phyloP scores from a whole-genome alignment of 1,140 invertebrate species.

The Harlomillsia oculata region DNA sequence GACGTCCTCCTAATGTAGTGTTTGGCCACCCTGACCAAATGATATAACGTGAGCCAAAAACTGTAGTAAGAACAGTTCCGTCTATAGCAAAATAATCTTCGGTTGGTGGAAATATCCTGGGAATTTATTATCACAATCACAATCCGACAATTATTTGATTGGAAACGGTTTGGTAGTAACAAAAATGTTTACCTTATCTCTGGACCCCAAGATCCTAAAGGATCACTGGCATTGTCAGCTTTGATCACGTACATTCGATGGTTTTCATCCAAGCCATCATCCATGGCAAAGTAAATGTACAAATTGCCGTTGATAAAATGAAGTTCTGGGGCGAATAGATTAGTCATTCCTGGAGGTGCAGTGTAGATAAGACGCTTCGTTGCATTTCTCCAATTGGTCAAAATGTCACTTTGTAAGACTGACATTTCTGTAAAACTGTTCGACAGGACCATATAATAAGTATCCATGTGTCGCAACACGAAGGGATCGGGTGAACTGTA shows the following conservation, averaged over 20 bases:
- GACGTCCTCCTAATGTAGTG: neutral
- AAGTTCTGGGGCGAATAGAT: constrained; percentile 27
- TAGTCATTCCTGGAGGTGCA: neutral
- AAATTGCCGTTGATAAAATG: constrained; percentile 19
- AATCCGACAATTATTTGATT: neutral
- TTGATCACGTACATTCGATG: constrained; percentile 25
- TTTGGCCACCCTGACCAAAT: constrained; percentile 29
- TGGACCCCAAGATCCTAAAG: constrained; percentile 11
- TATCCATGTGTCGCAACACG: constrained; percentile 3
- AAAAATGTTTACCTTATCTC: constrained; percentile 7
- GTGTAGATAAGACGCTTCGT: constrained; percentile 14
- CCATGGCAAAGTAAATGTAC: constrained; percentile 31
- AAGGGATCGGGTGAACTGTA: constrained; percentile 18
- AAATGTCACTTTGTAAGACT: constrained; percentile 15
- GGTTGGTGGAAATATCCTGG: neutral
- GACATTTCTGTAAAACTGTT: constrained; percentile 6
- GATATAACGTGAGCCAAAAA: constrained; percentile 12
- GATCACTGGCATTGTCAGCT: constrained; percentile 14
- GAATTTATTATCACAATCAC: neutral
- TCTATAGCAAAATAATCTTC: constrained; percentile 30
- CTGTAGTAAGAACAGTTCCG: constrained; percentile 10
- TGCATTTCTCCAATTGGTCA: constrained; percentile 25
- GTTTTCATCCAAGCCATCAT: constrained; percentile 18
- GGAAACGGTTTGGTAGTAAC: neutral
- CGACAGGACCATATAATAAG: constrained; percentile 16